phyloP scores from a whole-genome alignment of 2,888 invertebrate genomes.

The Papilio gigon region DNA sequence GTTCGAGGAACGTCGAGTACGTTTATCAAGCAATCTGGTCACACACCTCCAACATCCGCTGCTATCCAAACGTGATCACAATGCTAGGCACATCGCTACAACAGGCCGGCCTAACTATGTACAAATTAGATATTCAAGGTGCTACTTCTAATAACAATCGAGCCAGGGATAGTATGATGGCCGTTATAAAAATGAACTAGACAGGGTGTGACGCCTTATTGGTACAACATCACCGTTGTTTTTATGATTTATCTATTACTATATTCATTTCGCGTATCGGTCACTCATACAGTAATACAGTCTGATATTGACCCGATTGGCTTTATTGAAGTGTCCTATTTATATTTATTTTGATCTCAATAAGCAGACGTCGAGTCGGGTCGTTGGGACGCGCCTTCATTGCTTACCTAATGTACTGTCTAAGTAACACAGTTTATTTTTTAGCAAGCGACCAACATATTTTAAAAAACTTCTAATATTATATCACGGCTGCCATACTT shows the following conservation, averaged over 20 bases:
- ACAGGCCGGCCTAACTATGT: constrained; percentile 58
- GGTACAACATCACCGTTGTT: constrained; percentile 60
- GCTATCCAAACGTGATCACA: constrained; percentile 69
- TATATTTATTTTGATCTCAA: constrained; percentile 27
- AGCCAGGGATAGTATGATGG: constrained; percentile 59
- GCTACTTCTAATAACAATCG: constrained; percentile 60
- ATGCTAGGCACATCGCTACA: constrained; percentile 57
- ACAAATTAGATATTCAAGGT: constrained; percentile 62
- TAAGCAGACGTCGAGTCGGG: constrained; percentile 4
- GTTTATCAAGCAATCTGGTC: constrained; percentile 68
- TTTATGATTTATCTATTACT: constrained; percentile 42
- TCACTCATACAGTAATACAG: constrained; percentile 23
- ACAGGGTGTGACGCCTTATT: constrained; percentile 54
- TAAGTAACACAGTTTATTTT: not conserved
- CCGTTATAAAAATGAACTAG: constrained; percentile 72
- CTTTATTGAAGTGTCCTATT: constrained; percentile 33
- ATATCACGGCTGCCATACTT: not conserved
- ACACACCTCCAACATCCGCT: constrained; percentile 75
- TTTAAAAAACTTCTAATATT: not conserved
- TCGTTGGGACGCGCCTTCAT: constrained; percentile 8
- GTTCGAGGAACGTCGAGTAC: constrained; percentile 55
- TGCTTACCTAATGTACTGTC: not conserved
- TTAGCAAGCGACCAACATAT: too few relatives aligned
- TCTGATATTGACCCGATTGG: constrained; percentile 33
- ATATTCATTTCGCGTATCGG: constrained; percentile 37